Evolutionary conservation across 2,797 vertebrate genomes (phyloP), one percentile per base, ranked within the genome.

Genomic region (Arrhamphus sclerolepis): DNA sequence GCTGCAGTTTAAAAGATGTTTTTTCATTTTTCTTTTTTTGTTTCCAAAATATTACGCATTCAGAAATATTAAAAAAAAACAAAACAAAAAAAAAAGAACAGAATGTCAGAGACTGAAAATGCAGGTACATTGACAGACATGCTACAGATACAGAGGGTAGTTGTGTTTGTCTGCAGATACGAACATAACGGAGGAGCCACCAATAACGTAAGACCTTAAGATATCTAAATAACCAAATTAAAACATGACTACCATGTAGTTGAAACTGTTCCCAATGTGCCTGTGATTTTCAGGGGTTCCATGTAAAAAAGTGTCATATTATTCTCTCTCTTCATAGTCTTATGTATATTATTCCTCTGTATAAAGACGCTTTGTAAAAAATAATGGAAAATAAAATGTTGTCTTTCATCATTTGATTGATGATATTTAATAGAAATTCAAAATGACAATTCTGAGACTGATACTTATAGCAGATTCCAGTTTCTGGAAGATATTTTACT

Each of bases 171-270:
- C 31, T 20, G 9, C 17, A 19, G 18, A 44, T 44, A 10, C 42
- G 11, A 17, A 44, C 9, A 44, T n/a, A 44, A 44, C 42, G 13
- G 19, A 13, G 19, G 20, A 20, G 9, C 31, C 31, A 10, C 31
- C 31, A 10, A 34, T 34, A 10, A 34, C 4, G 19, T 20, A 19
- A 44, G 42, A 19, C 42, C 42, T 44, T 19, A 0, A 44, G 66
- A 74, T 39, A 53, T 57, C 53, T 64, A 48, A 80, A 65, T 65
- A 75, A 70, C 54, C 48, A 48, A 21, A 53, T 77, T 50, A 67
- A 75, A 83, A 77, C 70, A 69, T 80, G 81, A 88, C 89, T 91
- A 93, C 91, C 83, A 78, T 91, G 87, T 91, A 91, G 89, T 91
- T 89, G 48, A 80, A 67, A 73, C 83, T 84, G 87, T 92, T 86